Evolutionary conservation across 2,888 invertebrate genomes (phyloP).

Genomic region (Ceraclea dissimilis): DNA sequence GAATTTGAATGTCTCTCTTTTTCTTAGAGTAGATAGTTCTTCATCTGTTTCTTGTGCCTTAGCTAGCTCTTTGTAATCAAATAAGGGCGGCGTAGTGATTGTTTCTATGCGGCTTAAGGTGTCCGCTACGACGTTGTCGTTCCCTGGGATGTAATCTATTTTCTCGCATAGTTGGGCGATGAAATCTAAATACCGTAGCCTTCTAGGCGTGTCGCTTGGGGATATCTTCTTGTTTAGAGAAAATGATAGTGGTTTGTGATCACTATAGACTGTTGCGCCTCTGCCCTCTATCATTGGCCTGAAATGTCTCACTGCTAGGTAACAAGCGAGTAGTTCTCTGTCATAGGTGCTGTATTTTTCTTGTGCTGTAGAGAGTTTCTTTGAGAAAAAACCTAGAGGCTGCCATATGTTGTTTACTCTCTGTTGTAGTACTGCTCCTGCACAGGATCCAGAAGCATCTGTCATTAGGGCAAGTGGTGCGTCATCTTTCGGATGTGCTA

Average conservation of each 20-base stretch:
- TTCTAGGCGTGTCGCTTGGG: not conserved
- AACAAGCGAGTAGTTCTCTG: conserved; percentile 25
- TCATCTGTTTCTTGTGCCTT: not conserved
- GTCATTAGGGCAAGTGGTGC: conserved; percentile 10
- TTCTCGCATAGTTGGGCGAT: not conserved
- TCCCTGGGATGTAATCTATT: not conserved
- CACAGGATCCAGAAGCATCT: conserved; percentile 11
- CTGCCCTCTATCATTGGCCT: conserved; percentile 22
- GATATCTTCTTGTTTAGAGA: conserved; percentile 8
- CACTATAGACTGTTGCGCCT: conserved; percentile 22
- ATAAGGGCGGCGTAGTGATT: not conserved
- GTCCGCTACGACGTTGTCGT: not conserved
- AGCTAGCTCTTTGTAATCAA: not conserved
- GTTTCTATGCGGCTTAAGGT: not conserved
- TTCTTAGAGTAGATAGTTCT: not conserved
- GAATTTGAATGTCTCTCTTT: not conserved
- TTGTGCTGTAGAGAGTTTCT: conserved; percentile 14
- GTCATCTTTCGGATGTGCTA: conserved; percentile 9
- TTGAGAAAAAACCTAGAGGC: conserved; percentile 23
- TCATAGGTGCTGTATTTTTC: conserved; percentile 25
- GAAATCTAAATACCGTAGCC: not conserved
- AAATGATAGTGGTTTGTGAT: conserved; percentile 26
- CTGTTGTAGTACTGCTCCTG: conserved; percentile 21
- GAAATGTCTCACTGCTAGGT: conserved; percentile 24
- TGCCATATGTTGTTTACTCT: conserved; percentile 6